These are phyloP conservation scores for Lasioglossum lativentre DNA, from an alignment of 2,888 invertebrate genomes.

Conservation along the genomic window DNA sequence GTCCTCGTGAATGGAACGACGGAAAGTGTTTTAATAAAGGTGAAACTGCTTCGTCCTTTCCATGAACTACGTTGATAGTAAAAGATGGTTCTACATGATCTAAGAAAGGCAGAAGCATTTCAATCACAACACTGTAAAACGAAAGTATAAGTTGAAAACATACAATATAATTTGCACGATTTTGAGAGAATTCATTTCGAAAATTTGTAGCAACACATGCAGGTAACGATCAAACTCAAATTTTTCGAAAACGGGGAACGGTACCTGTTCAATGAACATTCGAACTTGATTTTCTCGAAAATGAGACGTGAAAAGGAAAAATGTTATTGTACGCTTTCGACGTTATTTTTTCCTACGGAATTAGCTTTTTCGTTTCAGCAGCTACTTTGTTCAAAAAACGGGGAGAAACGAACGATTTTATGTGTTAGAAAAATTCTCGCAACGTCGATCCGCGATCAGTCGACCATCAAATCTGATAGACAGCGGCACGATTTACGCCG, in stretches of 20 bases:
- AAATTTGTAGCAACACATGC: neutral
- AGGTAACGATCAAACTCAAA: neutral
- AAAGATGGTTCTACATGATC: neutral
- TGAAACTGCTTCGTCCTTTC: neutral
- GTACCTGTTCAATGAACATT: neutral
- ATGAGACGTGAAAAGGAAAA: neutral
- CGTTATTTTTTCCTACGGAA: neutral
- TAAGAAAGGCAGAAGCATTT: neutral
- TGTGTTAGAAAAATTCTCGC: neutral
- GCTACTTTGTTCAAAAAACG: neutral
- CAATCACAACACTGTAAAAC: neutral
- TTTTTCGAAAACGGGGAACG: neutral
- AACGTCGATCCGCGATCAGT: neutral
- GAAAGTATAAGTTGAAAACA: neutral
- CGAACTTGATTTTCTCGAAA: neutral
- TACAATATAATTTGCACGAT: neutral
- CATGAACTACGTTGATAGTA: neutral
- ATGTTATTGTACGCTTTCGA: neutral
- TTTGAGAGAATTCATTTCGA: neutral
- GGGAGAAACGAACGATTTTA: neutral
- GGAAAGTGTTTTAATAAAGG: neutral
- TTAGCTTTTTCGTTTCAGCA: neutral
- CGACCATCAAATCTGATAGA: constrained; percentile 25
- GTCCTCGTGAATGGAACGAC: neutral
- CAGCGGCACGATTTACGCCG: constrained; percentile 19